Evolutionary conservation across 92 coral and sea anemone species (phyloP), one percentile per base, ranked within the genome.

Genomic region (Porites lobata): DNA sequence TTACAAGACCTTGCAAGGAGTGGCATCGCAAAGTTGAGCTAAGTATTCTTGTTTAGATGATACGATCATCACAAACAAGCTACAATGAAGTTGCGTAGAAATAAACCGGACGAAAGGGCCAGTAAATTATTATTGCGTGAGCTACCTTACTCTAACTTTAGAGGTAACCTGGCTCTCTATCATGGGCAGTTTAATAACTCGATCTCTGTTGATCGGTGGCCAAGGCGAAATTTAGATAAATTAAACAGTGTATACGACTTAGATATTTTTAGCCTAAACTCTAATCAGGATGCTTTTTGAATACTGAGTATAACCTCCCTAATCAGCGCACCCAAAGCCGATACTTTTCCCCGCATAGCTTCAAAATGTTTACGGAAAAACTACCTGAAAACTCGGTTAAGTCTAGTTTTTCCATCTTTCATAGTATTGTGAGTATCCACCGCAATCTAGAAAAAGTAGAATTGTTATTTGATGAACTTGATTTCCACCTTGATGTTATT

Each of bases 361-460:
- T 88, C 24, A 58, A 57, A 53, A 26, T 43, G 50, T n/a, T 83
- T 47, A 51, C 20, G 14, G 59, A 72, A 15, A 69, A 24, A 17
- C 43, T 58, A 21, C 26, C 88, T 18, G 18, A 84, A 84, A 7
- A 59, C 14, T 9, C 26, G 15, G 50, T 26, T 24, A 24, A 59
- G 8, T 56, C 65, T 50, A 47, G 62, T 61, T 14, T 70, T 17
- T 75, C 89, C 8, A 26, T 89, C n/a, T 76, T 89, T 61, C 86
- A 89, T 72, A 86, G 78, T 52, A 38, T 58, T 21, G 69, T 61
- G 63, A 89, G 85, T 51, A 21, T 85, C 2, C 75, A 77, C 26
- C 43, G 69, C 51, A 85, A 89, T 85, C 59, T 89, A 9, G 90
- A 89, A 11, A 76, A 89, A 52, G 29, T 89, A 22, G 53, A 83